Conservation (phyloP, 2,113 vertebrate genomes). For the Stigmatopora nigra region DNA sequence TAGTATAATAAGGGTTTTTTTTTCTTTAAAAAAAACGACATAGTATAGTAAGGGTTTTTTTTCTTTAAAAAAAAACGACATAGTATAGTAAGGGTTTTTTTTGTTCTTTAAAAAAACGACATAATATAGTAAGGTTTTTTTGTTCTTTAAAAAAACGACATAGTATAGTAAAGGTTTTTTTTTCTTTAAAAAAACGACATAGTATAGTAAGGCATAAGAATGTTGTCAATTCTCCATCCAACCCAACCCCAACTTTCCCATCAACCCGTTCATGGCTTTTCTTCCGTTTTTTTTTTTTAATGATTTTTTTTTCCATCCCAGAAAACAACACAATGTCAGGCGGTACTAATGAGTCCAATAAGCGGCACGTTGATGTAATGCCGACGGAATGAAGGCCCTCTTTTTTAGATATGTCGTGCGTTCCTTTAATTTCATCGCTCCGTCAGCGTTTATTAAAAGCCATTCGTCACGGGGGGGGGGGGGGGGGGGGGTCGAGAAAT, state of each 20-base stretch:
- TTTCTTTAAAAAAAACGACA: no score
- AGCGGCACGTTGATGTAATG: conserved; percentile 60
- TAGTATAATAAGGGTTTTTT: no score
- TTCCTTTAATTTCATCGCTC: conserved; percentile 76
- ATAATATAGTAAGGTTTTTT: no score
- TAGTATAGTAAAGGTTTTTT: no score
- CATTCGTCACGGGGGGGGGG: conserved; percentile 68
- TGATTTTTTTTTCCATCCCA: conserved; percentile 26
- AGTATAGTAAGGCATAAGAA: no score
- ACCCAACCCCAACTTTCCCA: not conserved
- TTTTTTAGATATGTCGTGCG: conserved; percentile 72
- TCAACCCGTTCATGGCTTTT: not conserved
- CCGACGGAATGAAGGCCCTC: conserved; percentile 55
- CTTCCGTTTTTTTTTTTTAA: conserved; percentile 17
- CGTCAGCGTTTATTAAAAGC: conserved; percentile 77
- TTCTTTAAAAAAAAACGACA: no score
- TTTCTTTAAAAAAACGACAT: no score
- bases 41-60: no score
- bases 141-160: no score
- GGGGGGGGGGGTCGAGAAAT: conserved; percentile 44
- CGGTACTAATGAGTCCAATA: conserved; percentile 55
- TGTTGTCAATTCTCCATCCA: not conserved
- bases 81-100: no score
- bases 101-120: no score
- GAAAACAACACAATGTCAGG: conserved; percentile 42